These are phyloP conservation scores for Diadumene lineata DNA, from an alignment of 92 coral and sea anemone genomes.

Conservation along the genomic window DNA sequence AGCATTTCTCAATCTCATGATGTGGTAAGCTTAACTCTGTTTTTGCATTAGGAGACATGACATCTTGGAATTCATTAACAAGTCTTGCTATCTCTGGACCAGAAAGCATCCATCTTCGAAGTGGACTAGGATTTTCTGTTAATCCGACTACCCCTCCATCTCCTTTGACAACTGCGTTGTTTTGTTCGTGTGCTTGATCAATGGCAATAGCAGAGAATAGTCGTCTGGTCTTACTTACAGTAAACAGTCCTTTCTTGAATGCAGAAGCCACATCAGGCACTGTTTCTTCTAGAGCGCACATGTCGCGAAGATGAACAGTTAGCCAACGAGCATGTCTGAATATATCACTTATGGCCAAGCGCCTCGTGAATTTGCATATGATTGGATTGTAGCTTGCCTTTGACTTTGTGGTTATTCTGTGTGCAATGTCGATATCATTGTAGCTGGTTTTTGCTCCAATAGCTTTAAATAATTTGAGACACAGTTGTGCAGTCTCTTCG, in stretches of 20 bases:
- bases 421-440: too few species aligned
- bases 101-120: conserved; percentile 60
- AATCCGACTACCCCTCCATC: conserved; percentile 40
- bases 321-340: conserved; percentile 49
- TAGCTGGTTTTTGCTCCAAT: too few species aligned
- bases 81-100: conserved; percentile 65
- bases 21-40: conserved; percentile 14
- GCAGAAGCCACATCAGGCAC: conserved; percentile 27
- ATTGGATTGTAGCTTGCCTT: too few species aligned
- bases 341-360: conserved; percentile 30
- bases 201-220: conserved; percentile 32
- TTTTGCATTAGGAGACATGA: conserved; percentile 24
- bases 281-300: conserved; percentile 26
- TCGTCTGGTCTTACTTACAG: background rate
- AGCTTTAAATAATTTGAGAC: too few species aligned
- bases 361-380: too few species aligned
- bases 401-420: too few species aligned
- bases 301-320: conserved; percentile 43
- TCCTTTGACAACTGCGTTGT: conserved; percentile 34
- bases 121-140: conserved; percentile 55
- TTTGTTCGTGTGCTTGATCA: conserved; percentile 52
- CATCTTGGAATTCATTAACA: conserved; percentile 40
- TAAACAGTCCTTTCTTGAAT: conserved; percentile 32
- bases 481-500: too few species aligned
- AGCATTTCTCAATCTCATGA: conserved; percentile 47